These are phyloP conservation scores for Dichetophora obliterata DNA, from an alignment of 2,888 invertebrate species.

Conservation along the genomic window DNA sequence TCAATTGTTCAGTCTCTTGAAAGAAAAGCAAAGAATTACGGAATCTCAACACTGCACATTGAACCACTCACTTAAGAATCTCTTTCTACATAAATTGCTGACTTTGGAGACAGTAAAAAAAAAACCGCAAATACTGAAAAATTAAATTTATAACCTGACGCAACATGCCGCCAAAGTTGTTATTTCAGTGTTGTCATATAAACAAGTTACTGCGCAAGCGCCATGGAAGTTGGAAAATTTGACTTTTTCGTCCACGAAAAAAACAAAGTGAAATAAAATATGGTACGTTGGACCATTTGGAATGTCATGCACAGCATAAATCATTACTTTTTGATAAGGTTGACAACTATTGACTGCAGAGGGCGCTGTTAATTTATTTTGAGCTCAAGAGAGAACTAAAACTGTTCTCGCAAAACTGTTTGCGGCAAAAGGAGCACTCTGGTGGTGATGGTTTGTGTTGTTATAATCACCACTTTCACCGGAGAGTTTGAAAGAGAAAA, in stretches of 20 bases:
- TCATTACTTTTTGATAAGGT: background rate
- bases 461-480: too few relatives aligned
- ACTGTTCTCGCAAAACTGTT: too few relatives aligned
- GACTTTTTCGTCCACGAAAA: background rate
- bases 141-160: background rate
- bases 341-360: background rate
- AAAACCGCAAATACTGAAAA: background rate
- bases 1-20: background rate
- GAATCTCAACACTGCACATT: background rate
- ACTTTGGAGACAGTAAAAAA: background rate
- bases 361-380: background rate
- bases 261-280: background rate
- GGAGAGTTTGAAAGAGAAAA: background rate
- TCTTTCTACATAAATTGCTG: background rate
- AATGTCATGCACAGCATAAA: background rate
- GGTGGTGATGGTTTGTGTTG: too few relatives aligned
- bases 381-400: background rate
- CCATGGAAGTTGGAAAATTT: background rate
- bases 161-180: conserved; percentile 8
- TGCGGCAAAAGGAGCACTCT: too few relatives aligned
- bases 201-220: conserved; percentile 17
- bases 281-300: background rate
- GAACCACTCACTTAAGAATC: background rate
- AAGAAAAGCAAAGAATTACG: background rate
- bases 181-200: conserved; percentile 22